Conservation (phyloP, 1,140 invertebrate species). For the Tetramorium parvispinum region DNA sequence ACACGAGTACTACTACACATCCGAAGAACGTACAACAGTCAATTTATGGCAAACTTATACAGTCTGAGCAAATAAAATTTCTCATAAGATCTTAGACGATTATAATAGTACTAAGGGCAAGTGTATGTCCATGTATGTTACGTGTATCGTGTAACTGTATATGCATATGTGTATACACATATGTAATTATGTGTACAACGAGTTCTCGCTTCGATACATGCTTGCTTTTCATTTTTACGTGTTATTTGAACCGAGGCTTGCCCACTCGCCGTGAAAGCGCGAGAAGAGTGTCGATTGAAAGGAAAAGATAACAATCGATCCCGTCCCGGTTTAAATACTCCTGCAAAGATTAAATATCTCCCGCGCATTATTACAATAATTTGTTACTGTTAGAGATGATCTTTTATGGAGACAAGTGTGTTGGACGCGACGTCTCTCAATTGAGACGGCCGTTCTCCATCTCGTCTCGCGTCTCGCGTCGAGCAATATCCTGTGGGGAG, state of each 20-base stretch:
- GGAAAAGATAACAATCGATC: slow-evolving; percentile 45
- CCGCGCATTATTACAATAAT: slow-evolving; percentile 71
- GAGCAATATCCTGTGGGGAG: background rate
- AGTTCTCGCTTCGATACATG: slow-evolving; percentile 41
- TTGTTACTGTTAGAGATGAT: slow-evolving; percentile 60
- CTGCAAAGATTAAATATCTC: slow-evolving; percentile 68
- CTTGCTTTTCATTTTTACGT: background rate
- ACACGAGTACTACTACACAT: slow-evolving; percentile 57
- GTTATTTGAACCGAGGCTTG: slow-evolving; percentile 50
- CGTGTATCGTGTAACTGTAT: slow-evolving; percentile 13
- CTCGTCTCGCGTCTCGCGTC: background rate
- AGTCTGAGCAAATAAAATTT: slow-evolving; percentile 82
- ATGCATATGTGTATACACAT: slow-evolving; percentile 1
- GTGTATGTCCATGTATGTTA: slow-evolving; percentile 49
- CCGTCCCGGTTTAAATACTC: slow-evolving; percentile 72
- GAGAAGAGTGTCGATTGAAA: slow-evolving; percentile 27
- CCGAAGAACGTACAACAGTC: slow-evolving; percentile 59
- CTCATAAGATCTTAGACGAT: slow-evolving; percentile 53
- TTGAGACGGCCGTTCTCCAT: background rate
- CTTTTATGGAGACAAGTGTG: background rate
- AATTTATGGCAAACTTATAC: slow-evolving; percentile 83
- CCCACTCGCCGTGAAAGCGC: background rate
- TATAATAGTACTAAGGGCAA: slow-evolving; percentile 53
- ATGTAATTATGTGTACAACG: slow-evolving; percentile 14
- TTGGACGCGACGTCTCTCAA: background rate